These are phyloP conservation scores for Gortyna flavago DNA, from an alignment of 2,888 invertebrate species.

Conservation along the genomic window DNA sequence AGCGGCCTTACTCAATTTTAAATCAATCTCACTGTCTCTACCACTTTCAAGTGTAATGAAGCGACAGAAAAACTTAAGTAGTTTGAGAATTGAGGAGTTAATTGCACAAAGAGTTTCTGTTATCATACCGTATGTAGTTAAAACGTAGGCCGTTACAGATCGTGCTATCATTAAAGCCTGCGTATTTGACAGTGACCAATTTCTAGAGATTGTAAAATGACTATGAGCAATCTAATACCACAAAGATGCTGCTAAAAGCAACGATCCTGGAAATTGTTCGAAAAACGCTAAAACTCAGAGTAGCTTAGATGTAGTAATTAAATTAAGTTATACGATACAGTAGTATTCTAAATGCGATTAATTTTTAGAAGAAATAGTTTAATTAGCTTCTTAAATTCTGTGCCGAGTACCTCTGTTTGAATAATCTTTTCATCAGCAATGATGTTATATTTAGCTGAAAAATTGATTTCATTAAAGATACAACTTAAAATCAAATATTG, in stretches of 20 bases:
- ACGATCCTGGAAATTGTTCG: slow-evolving; percentile 8
- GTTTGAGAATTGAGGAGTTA: slow-evolving; percentile 21
- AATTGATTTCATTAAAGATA: not conserved
- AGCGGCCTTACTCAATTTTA: slow-evolving; percentile 1
- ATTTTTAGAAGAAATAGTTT: slow-evolving; percentile 8
- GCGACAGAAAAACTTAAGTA: not conserved
- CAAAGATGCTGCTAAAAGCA: not conserved
- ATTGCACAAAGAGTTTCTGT: slow-evolving; percentile 14
- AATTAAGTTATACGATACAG: slow-evolving; percentile 15
- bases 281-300: slow-evolving; percentile 10
- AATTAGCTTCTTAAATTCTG: slow-evolving; percentile 35
- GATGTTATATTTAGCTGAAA: not conserved
- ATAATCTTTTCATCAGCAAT: slow-evolving; percentile 3
- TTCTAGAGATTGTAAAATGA: slow-evolving; percentile 1
- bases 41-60: not conserved
- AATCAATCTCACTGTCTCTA: not conserved
- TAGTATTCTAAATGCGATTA: slow-evolving; percentile 16
- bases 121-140: not conserved
- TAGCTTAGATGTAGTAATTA: slow-evolving; percentile 14
- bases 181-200: slow-evolving; percentile 8
- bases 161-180: not conserved
- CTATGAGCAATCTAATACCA: not conserved
- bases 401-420: slow-evolving; percentile 9
- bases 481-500: not conserved
- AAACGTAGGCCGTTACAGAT: not conserved